phyloP scores from a whole-genome alignment of 30 jellyfish, hydroid and myxozoan species.

The Hydractinia echinata region DNA sequence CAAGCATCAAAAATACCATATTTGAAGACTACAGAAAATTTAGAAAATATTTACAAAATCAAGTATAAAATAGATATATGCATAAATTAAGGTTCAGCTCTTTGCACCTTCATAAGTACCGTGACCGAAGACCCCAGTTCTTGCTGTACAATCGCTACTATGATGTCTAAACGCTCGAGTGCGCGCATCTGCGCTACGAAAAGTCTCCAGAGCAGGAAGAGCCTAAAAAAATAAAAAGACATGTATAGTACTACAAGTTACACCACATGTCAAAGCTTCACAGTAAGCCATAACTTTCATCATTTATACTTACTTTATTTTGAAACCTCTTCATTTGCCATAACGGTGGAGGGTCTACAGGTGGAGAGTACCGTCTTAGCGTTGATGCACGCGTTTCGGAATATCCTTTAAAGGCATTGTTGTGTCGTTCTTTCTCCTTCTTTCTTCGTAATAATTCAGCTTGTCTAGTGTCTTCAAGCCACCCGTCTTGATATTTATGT shows the following conservation, averaged over 20 bases:
- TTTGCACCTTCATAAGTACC: conserved; percentile 92
- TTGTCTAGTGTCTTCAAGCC: conserved; percentile 68
- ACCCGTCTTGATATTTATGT: conserved; percentile 65
- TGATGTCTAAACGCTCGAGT: conserved; percentile 69
- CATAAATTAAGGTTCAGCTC: conserved; percentile 22
- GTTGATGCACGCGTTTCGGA: conserved; percentile 90
- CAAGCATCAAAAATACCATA: too few relatives aligned
- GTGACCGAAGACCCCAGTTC: conserved; percentile 96
- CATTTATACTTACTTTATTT: conserved; percentile 46
- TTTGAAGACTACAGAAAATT: too few relatives aligned
- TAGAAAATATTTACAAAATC: not conserved
- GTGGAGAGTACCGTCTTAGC: conserved; percentile 86
- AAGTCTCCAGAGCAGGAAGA: conserved; percentile 78
- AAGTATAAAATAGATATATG: not conserved
- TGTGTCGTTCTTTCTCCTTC: conserved; percentile 15
- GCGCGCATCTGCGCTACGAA: conserved; percentile 76
- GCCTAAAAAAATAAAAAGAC: conserved; percentile 37
- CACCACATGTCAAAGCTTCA: not conserved
- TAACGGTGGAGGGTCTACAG: conserved; percentile 85
- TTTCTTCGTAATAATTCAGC: conserved; percentile 39
- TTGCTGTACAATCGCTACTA: conserved; percentile 81
- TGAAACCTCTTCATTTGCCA: conserved; percentile 94
- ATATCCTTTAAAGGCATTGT: conserved; percentile 33
- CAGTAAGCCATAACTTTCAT: not conserved
- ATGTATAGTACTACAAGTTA: not conserved